Conservation (phyloP, 23 tunicate genomes). For the Halocynthia aurantium region DNA sequence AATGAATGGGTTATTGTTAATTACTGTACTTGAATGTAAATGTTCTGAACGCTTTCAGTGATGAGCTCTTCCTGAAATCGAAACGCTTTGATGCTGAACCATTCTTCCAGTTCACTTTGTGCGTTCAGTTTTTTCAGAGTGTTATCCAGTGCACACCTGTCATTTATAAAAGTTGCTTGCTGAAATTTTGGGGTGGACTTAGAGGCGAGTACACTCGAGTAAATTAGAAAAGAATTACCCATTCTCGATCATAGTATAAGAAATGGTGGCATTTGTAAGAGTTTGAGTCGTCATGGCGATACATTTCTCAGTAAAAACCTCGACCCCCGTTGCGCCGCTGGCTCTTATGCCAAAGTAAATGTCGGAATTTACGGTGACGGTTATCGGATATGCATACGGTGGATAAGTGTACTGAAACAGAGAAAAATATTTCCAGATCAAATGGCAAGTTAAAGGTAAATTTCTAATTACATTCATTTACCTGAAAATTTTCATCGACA, state of each 20-base stretch:
- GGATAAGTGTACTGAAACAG: slow-evolving; percentile 14
- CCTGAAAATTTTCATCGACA: slow-evolving; percentile 42
- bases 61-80: slow-evolving; percentile 51
- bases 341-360: slow-evolving; percentile 74
- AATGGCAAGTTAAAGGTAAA: neutral
- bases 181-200: too few species aligned
- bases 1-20: neutral
- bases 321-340: slow-evolving; percentile 52
- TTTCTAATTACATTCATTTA: slow-evolving; percentile 10
- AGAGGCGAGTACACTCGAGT: too few species aligned
- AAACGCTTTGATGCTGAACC: slow-evolving; percentile 81
- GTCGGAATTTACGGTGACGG: slow-evolving; percentile 76
- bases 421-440: neutral
- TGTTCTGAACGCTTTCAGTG: slow-evolving; percentile 33
- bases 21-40: slow-evolving; percentile 51
- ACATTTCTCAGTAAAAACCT: slow-evolving; percentile 65
- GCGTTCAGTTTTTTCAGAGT: slow-evolving; percentile 45
- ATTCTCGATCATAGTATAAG: slow-evolving; percentile 55
- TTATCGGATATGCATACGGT: slow-evolving; percentile 77
- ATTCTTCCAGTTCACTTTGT: slow-evolving; percentile 58
- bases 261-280: neutral
- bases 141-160: slow-evolving; percentile 59
- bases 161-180: neutral
- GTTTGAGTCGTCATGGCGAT: slow-evolving; percentile 35
- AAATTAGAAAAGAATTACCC: slow-evolving; percentile 31